Evolutionary conservation across 2,113 vertebrate species (phyloP).

Genomic region (Tachycineta bicolor): DNA sequence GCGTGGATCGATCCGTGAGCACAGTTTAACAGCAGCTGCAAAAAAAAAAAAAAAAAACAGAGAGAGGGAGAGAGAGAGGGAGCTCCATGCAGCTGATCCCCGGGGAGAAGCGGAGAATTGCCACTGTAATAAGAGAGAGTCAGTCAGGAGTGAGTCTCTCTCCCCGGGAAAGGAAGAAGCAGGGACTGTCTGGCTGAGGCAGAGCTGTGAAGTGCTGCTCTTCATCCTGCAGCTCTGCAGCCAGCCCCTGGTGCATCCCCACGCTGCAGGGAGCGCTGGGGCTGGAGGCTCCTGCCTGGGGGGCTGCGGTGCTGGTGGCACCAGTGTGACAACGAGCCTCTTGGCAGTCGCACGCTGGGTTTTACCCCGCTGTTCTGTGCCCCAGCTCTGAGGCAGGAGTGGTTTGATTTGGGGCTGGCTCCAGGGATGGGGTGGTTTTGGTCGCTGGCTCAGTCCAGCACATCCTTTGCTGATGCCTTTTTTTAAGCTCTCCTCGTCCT

Average conservation of each 20-base stretch:
- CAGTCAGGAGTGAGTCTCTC: neutral
- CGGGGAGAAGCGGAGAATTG: neutral
- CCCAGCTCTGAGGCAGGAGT: neutral
- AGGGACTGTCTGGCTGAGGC: neutral
- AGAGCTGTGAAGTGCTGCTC: neutral
- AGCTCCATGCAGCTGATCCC: neutral
- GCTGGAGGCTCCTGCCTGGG: neutral
- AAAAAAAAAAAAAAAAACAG: neutral
- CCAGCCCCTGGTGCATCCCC: neutral
- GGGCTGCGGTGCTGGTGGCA: neutral
- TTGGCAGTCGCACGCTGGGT: neutral
- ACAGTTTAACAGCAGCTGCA: conserved; percentile 28
- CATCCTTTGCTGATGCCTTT: neutral
- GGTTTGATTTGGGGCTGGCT: neutral
- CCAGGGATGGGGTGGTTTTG: neutral
- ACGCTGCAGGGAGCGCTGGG: too few species aligned
- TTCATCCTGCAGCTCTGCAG: neutral
- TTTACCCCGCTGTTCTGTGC: rapidly evolving
- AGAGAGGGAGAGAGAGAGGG: neutral
- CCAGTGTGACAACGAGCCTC: rapidly evolving
- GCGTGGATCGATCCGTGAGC: neutral
- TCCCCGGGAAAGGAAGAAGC: neutral
- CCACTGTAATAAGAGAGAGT: neutral
- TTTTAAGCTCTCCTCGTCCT: neutral
- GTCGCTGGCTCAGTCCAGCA: rapidly evolving